These are phyloP conservation scores for Hippasteria phrygiana DNA, from an alignment of 53 echinoderm and acorn worm species.

Conservation along the genomic window DNA sequence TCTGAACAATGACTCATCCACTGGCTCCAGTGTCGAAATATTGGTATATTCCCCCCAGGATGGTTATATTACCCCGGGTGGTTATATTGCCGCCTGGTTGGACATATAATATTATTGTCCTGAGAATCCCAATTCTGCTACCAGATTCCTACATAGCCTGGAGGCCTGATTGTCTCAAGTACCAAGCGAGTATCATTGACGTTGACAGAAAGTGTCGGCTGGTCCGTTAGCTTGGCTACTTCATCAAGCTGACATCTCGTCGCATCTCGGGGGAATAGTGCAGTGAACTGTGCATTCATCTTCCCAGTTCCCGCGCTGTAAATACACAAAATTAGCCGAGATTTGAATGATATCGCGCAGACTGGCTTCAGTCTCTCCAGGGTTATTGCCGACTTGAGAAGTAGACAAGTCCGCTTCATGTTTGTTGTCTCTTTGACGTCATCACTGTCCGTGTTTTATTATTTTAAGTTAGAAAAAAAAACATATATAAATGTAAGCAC, in stretches of 20 bases:
- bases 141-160: neutral
- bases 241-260: slow-evolving; percentile 33
- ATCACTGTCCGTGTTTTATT: too few species aligned
- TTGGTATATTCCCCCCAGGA: too few species aligned
- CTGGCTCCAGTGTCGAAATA: neutral
- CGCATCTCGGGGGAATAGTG: slow-evolving; percentile 35
- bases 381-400: neutral
- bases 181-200: slow-evolving; percentile 42
- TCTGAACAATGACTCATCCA: neutral
- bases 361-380: slow-evolving; percentile 2
- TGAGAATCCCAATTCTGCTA: neutral
- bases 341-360: neutral
- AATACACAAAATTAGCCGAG: slow-evolving; percentile 41
- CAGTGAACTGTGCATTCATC: slow-evolving; percentile 48
- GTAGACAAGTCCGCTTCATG: neutral
- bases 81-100: neutral
- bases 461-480: too few species aligned
- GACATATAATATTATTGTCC: neutral
- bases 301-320: neutral
- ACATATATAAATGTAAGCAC: too few species aligned
- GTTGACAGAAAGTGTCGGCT: slow-evolving; percentile 60
- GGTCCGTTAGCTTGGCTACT: neutral
- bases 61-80: neutral
- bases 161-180: slow-evolving; percentile 30
- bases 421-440: too few species aligned